Percentiles rank a stretch among this genome's conserved stretches.
These are phyloP conservation scores for Xiphophorus couchianus DNA, from an alignment of 2,113 vertebrate species.

Conservation along the genomic window DNA sequence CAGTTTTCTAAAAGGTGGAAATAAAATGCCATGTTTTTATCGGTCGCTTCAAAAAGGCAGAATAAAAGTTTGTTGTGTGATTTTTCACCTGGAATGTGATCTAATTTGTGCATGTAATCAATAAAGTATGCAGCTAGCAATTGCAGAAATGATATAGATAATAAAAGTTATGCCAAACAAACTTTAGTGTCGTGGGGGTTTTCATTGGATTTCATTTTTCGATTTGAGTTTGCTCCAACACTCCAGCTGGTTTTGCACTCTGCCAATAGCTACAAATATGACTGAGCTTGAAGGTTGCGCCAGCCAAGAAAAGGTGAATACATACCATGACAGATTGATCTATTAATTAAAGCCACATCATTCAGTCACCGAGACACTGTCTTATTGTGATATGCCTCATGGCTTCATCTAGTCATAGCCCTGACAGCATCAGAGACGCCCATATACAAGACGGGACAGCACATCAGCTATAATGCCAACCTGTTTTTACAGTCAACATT, in stretches of 20 bases:
- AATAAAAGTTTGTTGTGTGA: too few species aligned
- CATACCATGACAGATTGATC: neutral
- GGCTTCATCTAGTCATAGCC: neutral
- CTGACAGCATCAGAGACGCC: neutral
- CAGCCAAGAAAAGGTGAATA: neutral
- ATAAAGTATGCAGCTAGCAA: too few species aligned
- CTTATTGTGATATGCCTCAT: neutral
- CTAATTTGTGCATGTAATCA: too few species aligned
- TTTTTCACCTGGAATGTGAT: too few species aligned
- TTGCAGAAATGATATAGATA: neutral
- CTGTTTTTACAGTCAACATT: neutral
- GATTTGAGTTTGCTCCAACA: neutral
- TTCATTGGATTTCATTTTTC: neutral
- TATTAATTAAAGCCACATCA: neutral
- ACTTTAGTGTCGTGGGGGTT: neutral
- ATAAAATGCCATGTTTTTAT: too few species aligned
- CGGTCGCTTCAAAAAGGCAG: too few species aligned
- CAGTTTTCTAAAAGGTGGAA: too few species aligned
- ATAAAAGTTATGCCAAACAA: neutral
- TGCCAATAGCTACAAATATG: neutral
- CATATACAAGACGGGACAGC: neutral
- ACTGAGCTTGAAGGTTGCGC: neutral
- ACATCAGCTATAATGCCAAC: neutral
- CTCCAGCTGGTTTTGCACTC: neutral
- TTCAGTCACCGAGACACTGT: neutral